Evolutionary conservation across 2,113 vertebrate genomes (phyloP), one percentile per base, ranked within the genome.

Genomic region (Sapajus apella): DNA sequence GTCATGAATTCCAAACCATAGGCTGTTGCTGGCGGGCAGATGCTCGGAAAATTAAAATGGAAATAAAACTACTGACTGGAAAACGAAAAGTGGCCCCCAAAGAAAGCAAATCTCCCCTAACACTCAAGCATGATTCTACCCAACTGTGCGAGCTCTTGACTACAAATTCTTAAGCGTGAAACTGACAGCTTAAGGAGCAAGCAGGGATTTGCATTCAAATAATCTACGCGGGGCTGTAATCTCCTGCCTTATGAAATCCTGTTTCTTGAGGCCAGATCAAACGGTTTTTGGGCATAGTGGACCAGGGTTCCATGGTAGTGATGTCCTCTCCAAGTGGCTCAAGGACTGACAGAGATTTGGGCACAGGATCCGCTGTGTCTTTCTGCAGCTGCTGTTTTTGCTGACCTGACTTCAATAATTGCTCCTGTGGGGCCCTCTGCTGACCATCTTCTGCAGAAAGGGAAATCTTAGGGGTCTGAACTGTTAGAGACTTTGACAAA

Each of bases 351-450:
- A 72, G 77, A 77, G 72, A 82, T 75, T 9, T 25, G 32, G 82
- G 27, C 37, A 75, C 61, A 10, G 27, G 52, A 40, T 72, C 35
- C 16, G 6, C 9, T 6, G 7, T 89, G 7, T 89, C 55, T 96
- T 43, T 50, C 3, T 8, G 64, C 47, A 47, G 25, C 79, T 32
- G 25, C 68, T 13, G 3, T 10, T 72, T 88, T 76, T 3, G 0
- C 79, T 32, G 55, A 83, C 47, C 30, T 30, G 84, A 64, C 91
- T 89, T 88, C 84, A 76, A 16, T 95, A 91, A 87, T 58, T 72
- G 56, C 91, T 97, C 93, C 89, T 97, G 27, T 83, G 96, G 91
- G 93, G 96, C 93, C 97, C 96, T 97, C 98, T 98, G 95, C 86
- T 0, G 93, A 89, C 91, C 75, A 32, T 61, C 64, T 72, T 73